Evolutionary conservation across 2,888 invertebrate genomes (phyloP).

Genomic region (Pachymerium ferrugineum): DNA sequence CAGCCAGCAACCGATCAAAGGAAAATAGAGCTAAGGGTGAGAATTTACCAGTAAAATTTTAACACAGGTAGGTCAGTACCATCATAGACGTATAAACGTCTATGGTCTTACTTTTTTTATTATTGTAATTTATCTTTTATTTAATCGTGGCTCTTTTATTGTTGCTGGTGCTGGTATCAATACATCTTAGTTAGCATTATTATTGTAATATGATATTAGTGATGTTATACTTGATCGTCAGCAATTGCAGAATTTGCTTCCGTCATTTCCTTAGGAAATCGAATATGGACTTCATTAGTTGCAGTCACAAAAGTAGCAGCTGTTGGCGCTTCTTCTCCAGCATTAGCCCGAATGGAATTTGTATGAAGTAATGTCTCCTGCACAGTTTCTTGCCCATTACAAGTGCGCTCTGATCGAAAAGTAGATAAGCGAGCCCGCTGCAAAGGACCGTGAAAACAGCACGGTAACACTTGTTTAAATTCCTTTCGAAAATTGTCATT

Average conservation of each 20-base stretch:
- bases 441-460: conserved; percentile 37
- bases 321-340: background rate
- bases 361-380: conserved; percentile 59
- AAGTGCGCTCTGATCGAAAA: conserved; percentile 58
- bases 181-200: too few species aligned
- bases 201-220: background rate
- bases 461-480: conserved; percentile 54
- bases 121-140: too few species aligned
- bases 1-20: too few species aligned
- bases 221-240: background rate
- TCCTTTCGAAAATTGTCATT: conserved; percentile 91
- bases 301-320: background rate
- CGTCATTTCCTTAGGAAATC: background rate
- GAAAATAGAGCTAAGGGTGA: too few species aligned
- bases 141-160: too few species aligned
- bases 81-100: too few species aligned
- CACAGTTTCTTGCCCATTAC: conserved; percentile 67
- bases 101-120: too few species aligned
- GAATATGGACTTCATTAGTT: background rate
- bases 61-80: too few species aligned
- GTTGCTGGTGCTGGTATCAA: too few species aligned
- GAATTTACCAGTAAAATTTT: too few species aligned
- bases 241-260: background rate
- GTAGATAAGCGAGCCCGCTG: conserved; percentile 46
- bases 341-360: conserved; percentile 18